phyloP scores from a whole-genome alignment of 2,888 invertebrate genomes.

The Acleris holmiana region DNA sequence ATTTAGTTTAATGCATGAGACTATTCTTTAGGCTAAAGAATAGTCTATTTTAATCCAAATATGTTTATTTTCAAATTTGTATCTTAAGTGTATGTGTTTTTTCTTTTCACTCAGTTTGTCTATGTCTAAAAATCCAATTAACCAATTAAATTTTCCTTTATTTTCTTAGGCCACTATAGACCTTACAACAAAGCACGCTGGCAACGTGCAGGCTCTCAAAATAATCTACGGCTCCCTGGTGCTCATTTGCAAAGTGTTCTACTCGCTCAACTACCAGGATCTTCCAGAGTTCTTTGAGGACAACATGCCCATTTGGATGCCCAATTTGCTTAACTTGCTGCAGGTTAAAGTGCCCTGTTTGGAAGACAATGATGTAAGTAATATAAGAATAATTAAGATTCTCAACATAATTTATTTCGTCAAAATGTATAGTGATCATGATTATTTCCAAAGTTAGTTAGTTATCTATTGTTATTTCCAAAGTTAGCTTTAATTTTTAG shows the following conservation, averaged over 20 bases:
- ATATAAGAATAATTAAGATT: neutral
- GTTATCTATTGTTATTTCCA: no score
- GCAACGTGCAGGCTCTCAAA: conserved; percentile 91
- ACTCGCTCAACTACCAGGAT: conserved; percentile 98
- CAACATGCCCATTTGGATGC: conserved; percentile 98
- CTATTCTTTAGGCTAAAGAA: no score
- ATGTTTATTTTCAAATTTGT: no score
- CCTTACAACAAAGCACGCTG: conserved; percentile 89
- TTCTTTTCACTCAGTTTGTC: no score
- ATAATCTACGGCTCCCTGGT: conserved; percentile 95
- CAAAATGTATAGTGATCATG: no score
- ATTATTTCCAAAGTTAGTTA: no score
- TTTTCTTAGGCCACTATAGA: conserved; percentile 91
- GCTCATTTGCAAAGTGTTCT: conserved; percentile 97
- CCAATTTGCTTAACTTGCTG: conserved; percentile 92
- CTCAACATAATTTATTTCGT: no score
- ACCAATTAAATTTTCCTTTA: conserved; percentile 7
- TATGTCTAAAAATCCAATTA: no score
- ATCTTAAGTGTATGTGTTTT: no score
- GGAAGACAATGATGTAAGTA: conserved; percentile 80
- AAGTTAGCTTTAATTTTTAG: no score
- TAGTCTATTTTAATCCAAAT: no score
- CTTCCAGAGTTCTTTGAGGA: conserved; percentile 99
- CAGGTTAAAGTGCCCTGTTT: conserved; percentile 90
- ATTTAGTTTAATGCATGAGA: no score